Evolutionary conservation across 1,140 invertebrate genomes (phyloP).

Genomic region (Hetaerina americana): DNA sequence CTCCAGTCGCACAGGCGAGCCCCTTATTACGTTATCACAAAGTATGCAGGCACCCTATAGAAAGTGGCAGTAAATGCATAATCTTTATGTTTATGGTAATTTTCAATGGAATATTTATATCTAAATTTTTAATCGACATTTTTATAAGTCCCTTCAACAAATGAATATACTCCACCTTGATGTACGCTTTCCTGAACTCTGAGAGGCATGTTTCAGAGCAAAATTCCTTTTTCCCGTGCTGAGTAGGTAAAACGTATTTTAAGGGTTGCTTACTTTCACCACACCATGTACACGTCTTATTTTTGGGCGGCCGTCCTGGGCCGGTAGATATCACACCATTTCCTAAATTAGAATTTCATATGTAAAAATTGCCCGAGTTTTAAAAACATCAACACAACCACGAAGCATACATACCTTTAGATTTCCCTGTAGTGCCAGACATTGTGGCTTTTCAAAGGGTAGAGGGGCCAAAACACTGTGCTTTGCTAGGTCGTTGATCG

Average conservation of each 20-base stretch:
- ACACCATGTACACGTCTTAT: conserved; percentile 67
- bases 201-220: conserved; percentile 79
- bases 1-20: conserved; percentile 38
- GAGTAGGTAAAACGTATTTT: conserved; percentile 74
- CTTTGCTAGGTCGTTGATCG: no score
- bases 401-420: not conserved
- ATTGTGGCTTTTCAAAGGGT: not conserved
- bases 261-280: conserved; percentile 64
- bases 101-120: not conserved
- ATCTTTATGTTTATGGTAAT: not conserved
- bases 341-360: not conserved
- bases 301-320: conserved; percentile 58
- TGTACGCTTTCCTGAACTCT: conserved; percentile 75
- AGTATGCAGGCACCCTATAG: conserved; percentile 61
- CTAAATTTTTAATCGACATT: conserved; percentile 10
- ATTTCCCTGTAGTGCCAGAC: not conserved
- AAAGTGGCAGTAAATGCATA: no score
- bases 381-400: no score
- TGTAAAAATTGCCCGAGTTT: no score
- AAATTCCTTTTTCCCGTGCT: conserved; percentile 82
- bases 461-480: not conserved
- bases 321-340: not conserved
- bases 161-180: conserved; percentile 37
- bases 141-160: conserved; percentile 1
- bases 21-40: conserved; percentile 72